These are phyloP conservation scores for Poeciliopsis prolifica DNA, from an alignment of 2,113 vertebrate genomes.

Conservation along the genomic window DNA sequence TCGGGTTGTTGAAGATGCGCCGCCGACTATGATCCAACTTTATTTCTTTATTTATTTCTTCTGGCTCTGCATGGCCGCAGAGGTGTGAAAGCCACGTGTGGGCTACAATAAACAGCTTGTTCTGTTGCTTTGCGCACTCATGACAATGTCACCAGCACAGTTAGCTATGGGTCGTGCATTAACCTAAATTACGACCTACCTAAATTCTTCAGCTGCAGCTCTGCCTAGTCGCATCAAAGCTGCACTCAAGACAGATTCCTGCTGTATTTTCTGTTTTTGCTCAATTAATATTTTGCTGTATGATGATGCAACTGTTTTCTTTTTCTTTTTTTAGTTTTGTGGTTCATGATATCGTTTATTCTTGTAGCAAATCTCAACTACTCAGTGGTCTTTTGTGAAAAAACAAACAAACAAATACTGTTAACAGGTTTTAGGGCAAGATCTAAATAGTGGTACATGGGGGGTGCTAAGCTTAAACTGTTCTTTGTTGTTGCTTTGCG, in stretches of 20 bases:
- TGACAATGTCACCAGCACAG: conserved; percentile 18
- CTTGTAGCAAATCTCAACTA: no score
- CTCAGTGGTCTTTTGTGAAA: no score
- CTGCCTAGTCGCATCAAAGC: conserved; percentile 4
- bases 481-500: background rate
- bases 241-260: conserved; percentile 14
- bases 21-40: conserved; percentile 45
- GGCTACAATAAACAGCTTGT: conserved; percentile 68
- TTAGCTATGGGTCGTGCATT: conserved; percentile 30
- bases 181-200: conserved; percentile 37
- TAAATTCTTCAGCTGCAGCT: conserved; percentile 24
- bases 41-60: background rate
- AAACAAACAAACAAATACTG: no score
- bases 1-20: conserved; percentile 10
- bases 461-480: background rate
- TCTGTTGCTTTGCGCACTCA: background rate
- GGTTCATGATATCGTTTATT: no score
- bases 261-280: conserved; percentile 1
- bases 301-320: no score
- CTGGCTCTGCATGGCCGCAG: conserved; percentile 46
- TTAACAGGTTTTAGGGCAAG: no score
- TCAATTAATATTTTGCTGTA: conserved; percentile 2
- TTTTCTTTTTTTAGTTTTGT: no score
- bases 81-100: conserved; percentile 77
- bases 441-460: background rate